Evolutionary conservation across 2,888 invertebrate species (phyloP).

Genomic region (Erebia aethiops): DNA sequence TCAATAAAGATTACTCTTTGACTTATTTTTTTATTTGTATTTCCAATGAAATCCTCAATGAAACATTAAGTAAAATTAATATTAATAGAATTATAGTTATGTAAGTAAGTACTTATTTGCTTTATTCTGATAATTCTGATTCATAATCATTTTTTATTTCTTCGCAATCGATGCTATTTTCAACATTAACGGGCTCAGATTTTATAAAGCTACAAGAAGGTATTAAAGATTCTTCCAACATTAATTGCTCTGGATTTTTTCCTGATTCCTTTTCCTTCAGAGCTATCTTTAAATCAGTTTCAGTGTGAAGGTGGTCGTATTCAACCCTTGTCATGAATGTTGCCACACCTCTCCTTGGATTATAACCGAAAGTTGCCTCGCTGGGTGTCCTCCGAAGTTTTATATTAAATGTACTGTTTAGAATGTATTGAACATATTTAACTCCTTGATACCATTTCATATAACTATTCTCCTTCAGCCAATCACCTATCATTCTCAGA

Average conservation of each 20-base stretch:
- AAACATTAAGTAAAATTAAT: background rate
- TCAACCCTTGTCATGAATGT: constrained; percentile 47
- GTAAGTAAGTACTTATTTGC: too few relatives aligned
- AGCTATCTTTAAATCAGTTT: constrained; percentile 50
- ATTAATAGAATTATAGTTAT: background rate
- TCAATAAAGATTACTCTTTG: too few relatives aligned
- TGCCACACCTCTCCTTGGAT: constrained; percentile 53
- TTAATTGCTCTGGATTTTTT: constrained; percentile 47
- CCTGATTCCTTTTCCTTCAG: constrained; percentile 46
- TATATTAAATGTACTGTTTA: constrained; percentile 56
- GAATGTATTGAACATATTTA: constrained; percentile 56
- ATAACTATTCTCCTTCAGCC: constrained; percentile 52
- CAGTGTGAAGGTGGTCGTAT: constrained; percentile 52
- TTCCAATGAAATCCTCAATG: too few relatives aligned
- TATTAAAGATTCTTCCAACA: constrained; percentile 54
- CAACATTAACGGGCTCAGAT: constrained; percentile 44
- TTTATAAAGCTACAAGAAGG: constrained; percentile 55
- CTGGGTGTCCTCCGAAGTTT: constrained; percentile 55
- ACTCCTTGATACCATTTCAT: constrained; percentile 60
- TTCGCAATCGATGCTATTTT: constrained; percentile 15
- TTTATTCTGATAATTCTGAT: background rate
- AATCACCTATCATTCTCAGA: constrained; percentile 53
- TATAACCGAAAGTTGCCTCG: constrained; percentile 54
- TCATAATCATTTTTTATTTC: constrained; percentile 7
- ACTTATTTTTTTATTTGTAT: too few relatives aligned